These are phyloP conservation scores for Drosophila kikkawai DNA, from an alignment of 1,140 invertebrate species.

Conservation along the genomic window DNA sequence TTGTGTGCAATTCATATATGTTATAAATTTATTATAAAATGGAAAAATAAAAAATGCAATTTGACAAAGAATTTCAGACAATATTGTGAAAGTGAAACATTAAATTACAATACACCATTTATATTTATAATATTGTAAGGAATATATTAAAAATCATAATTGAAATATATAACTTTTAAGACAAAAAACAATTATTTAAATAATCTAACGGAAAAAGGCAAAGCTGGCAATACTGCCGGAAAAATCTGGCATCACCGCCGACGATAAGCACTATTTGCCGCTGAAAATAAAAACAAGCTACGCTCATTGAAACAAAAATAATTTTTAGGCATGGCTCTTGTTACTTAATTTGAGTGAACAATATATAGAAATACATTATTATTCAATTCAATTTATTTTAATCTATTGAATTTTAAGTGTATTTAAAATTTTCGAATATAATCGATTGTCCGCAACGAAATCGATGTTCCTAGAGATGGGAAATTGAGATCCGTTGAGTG, in stretches of 20 bases:
- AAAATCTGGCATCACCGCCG: neutral
- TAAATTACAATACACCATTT: neutral
- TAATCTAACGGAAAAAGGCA: neutral
- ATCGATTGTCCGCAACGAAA: neutral
- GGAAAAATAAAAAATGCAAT: neutral
- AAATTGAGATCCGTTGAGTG: neutral
- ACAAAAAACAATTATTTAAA: neutral
- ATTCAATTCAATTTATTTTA: neutral
- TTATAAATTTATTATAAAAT: neutral
- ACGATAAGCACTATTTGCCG: neutral
- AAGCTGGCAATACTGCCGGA: neutral
- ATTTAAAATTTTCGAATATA: neutral
- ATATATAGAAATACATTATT: neutral
- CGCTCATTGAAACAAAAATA: neutral
- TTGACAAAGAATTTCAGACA: too few species aligned
- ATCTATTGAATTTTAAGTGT: neutral
- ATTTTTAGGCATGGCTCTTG: neutral
- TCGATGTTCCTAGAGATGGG: neutral
- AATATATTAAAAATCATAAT: neutral
- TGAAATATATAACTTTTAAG: neutral
- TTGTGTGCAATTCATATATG: too few species aligned
- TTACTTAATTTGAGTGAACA: neutral
- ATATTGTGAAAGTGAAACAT: neutral
- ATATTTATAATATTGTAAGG: neutral
- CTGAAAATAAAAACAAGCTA: neutral